Conservation (phyloP, 23 tunicate species). For the Styela clava region DNA sequence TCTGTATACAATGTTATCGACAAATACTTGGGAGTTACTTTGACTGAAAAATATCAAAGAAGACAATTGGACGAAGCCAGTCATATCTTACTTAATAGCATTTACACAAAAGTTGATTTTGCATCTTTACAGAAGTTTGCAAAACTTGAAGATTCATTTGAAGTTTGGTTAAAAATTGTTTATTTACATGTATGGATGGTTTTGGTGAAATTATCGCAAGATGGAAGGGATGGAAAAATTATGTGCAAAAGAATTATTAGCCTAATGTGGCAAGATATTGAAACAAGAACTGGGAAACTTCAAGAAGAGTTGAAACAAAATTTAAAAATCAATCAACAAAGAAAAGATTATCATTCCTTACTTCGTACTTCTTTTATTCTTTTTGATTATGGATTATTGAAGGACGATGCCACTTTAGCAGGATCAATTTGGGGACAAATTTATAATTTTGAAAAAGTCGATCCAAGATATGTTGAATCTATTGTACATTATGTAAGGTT, state of each 20-base stretch:
- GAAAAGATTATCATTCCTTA: slow-evolving; percentile 27
- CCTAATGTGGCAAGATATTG: slow-evolving; percentile 67
- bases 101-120: slow-evolving; percentile 67
- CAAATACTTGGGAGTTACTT: slow-evolving; percentile 10
- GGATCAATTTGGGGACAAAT: slow-evolving; percentile 56
- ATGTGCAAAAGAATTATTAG: slow-evolving; percentile 31
- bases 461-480: background rate
- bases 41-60: slow-evolving; percentile 40
- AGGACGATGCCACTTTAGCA: slow-evolving; percentile 65
- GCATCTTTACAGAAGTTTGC: slow-evolving; percentile 39
- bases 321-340: slow-evolving; percentile 28
- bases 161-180: slow-evolving; percentile 53
- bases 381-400: slow-evolving; percentile 65
- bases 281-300: slow-evolving; percentile 34
- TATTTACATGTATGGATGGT: slow-evolving; percentile 73
- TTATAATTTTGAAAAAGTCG: slow-evolving; percentile 22
- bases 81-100: slow-evolving; percentile 46
- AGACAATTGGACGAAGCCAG: slow-evolving; percentile 32
- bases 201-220: slow-evolving; percentile 30
- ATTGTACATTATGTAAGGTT: slow-evolving; percentile 24
- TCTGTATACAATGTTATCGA: background rate
- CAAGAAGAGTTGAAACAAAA: slow-evolving; percentile 48
- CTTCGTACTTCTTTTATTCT: slow-evolving; percentile 35
- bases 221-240: slow-evolving; percentile 66
- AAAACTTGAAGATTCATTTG: slow-evolving; percentile 70